Base-by-base conservation (phyloP, 2,113 vertebrate genomes). In the Trematocara marginatum region DNA sequence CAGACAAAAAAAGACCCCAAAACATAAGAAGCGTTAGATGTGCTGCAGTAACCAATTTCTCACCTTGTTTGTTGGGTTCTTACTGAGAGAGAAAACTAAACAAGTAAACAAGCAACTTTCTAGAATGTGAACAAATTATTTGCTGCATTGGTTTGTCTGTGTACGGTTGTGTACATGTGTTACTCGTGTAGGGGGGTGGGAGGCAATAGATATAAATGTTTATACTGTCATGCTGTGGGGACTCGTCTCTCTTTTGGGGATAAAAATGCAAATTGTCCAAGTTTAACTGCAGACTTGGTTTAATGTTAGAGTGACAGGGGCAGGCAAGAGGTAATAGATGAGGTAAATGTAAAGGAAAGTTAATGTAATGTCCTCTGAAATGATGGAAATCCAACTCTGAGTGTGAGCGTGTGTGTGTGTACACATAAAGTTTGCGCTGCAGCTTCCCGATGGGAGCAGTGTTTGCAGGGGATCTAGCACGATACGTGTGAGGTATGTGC, bases 391-490 rank as follows among this genome's bases (percentile, higher is more conserved):
- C 74, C 85, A 38, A n/a, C 47, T 52, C 40, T 49, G n/a, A 2
- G 56, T 0, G 3, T 78, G 10, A 8, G 38, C 10, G 64, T 45
- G 54, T 29, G 74, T 29, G 74, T 35, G 79, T 54, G 79, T 80
- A 90, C 86, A 89, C 81, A 84, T 81, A 56, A 69, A 81, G 85
- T 92, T 90, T 92, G 83, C 86, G 86, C 84, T 90, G 80, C 64
- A 61, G 89, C 85, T 85, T 90, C 86, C 92, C 89, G 69, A 3
- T 71, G 92, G 89, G 88, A 90, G 66, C 49, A 52, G 38, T 93
- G 89, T 94, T 95, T 94, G 90, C 85, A 71, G 79, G 90, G 93
- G 90, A 88, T 93, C 78, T 89, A 49, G 83, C 71, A 54, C 78
- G 84, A 61, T 82, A 88, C 74, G 87, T 91, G 90, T 84, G 84